Evolutionary conservation across 2,888 invertebrate species (phyloP).

Genomic region (Pseudococcus longispinus): DNA sequence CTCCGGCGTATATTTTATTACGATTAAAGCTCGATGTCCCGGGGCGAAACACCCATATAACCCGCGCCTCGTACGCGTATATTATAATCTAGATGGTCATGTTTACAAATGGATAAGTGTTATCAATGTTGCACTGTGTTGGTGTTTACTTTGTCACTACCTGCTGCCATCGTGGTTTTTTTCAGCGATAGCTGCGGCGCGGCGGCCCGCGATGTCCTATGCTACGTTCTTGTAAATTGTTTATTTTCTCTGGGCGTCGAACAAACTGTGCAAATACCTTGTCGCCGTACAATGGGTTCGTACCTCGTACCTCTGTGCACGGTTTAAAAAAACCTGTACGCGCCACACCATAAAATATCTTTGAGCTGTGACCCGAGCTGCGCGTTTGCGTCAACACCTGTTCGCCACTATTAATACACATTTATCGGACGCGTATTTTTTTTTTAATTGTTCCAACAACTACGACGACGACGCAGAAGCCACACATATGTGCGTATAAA

Average conservation of each 20-base stretch:
- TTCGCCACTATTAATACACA: slow-evolving; percentile 25
- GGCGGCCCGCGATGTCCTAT: not conserved
- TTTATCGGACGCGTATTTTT: slow-evolving; percentile 14
- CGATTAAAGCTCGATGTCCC: slow-evolving; percentile 18
- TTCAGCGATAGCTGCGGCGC: slow-evolving; percentile 4
- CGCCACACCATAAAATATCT: slow-evolving; percentile 28
- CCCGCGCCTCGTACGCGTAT: slow-evolving; percentile 36
- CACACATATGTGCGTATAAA: not conserved
- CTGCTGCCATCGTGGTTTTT: slow-evolving; percentile 51
- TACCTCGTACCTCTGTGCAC: not conserved
- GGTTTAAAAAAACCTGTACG: not conserved
- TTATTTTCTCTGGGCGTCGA: slow-evolving; percentile 55
- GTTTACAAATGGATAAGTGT: slow-evolving; percentile 55
- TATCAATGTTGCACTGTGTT: slow-evolving; percentile 54
- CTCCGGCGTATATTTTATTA: not conserved
- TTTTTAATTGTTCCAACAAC: slow-evolving; percentile 14
- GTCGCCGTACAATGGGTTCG: not conserved
- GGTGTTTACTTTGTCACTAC: slow-evolving; percentile 55
- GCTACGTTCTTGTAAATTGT: slow-evolving; percentile 13
- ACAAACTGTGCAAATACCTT: slow-evolving; percentile 40
- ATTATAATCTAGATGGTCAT: slow-evolving; percentile 52
- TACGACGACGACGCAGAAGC: not conserved
- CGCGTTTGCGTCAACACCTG: slow-evolving; percentile 35
- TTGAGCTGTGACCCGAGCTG: slow-evolving; percentile 30
- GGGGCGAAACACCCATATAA: not conserved